phyloP scores from a whole-genome alignment of 2,113 vertebrate species.

The Actenoides hombroni region DNA sequence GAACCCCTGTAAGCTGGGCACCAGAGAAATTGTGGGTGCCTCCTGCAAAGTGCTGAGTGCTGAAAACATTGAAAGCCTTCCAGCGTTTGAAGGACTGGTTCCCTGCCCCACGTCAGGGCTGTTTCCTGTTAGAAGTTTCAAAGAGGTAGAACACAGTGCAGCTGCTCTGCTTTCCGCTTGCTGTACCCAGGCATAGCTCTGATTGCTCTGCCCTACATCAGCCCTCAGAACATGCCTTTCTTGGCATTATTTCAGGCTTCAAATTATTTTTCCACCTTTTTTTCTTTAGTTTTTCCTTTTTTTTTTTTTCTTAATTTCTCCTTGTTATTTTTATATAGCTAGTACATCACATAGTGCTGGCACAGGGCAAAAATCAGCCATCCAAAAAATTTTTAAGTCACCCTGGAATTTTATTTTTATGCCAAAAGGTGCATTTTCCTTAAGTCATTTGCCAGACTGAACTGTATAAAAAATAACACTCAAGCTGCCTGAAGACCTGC shows the following conservation, averaged over 20 bases:
- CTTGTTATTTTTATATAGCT: not conserved
- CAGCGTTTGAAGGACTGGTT: not conserved
- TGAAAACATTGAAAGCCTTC: not conserved
- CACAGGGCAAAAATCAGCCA: not conserved
- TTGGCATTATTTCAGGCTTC: not conserved
- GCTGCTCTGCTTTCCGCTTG: not conserved
- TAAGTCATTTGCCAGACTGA: not conserved
- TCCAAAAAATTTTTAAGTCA: not conserved
- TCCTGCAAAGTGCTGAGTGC: not conserved
- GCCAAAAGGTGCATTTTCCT: not conserved
- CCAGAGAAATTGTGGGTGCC: not conserved
- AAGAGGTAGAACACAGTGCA: not conserved
- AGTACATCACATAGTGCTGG: not conserved
- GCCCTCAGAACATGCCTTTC: not conserved
- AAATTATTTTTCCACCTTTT: not conserved
- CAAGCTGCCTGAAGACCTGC: not conserved
- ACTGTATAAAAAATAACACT: not conserved
- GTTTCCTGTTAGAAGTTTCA: constrained; percentile 42
- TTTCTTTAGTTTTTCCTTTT: not conserved
- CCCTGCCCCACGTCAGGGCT: not conserved
- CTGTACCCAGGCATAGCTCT: not conserved
- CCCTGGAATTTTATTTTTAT: not conserved
- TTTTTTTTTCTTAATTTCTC: not conserved
- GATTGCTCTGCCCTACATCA: constrained; percentile 9
- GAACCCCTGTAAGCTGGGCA: not conserved